Evolutionary conservation across 2,113 vertebrate species (phyloP).

Genomic region (Perca flavescens): DNA sequence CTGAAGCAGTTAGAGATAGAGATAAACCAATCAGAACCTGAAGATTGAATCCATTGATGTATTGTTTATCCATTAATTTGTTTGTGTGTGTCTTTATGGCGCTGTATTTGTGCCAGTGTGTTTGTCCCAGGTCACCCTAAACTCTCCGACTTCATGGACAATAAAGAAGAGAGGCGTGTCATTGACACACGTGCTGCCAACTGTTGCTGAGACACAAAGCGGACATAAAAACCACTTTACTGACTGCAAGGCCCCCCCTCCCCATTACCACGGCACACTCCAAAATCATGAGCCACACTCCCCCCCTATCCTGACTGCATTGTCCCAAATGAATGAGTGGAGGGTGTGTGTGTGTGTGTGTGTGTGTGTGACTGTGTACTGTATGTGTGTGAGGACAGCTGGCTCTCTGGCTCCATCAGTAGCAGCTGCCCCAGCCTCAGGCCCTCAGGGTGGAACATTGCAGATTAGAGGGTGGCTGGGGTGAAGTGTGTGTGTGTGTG

Average conservation of each 20-base stretch:
- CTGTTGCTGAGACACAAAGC: constrained; percentile 90
- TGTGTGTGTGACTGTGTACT: constrained; percentile 46
- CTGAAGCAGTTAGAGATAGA: constrained; percentile 77
- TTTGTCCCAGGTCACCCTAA: constrained; percentile 58
- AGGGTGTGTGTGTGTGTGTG: constrained; percentile 68
- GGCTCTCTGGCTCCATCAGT: constrained; percentile 88
- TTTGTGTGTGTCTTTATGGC: constrained; percentile 7
- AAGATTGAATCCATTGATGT: constrained; percentile 57
- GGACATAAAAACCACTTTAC: constrained; percentile 79
- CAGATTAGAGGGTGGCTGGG: constrained; percentile 78
- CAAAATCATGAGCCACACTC: constrained; percentile 67
- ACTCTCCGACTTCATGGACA: constrained; percentile 68
- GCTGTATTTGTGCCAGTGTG: constrained; percentile 52
- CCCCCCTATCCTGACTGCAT: constrained; percentile 74
- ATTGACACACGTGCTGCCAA: constrained; percentile 91
- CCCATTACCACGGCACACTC: constrained; percentile 76
- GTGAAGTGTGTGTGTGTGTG: constrained; percentile 48
- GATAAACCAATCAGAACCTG: constrained; percentile 69
- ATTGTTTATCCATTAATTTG: constrained; percentile 75
- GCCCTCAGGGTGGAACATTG: constrained; percentile 88
- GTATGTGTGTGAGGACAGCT: constrained; percentile 90
- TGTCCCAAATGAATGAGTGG: constrained; percentile 80
- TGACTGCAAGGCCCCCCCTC: constrained; percentile 66
- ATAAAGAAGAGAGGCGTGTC: constrained; percentile 82
- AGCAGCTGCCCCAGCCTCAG: constrained; percentile 92